Base-by-base conservation (phyloP, 2,797 vertebrate genomes). In the Dromococcyx pavoninus region DNA sequence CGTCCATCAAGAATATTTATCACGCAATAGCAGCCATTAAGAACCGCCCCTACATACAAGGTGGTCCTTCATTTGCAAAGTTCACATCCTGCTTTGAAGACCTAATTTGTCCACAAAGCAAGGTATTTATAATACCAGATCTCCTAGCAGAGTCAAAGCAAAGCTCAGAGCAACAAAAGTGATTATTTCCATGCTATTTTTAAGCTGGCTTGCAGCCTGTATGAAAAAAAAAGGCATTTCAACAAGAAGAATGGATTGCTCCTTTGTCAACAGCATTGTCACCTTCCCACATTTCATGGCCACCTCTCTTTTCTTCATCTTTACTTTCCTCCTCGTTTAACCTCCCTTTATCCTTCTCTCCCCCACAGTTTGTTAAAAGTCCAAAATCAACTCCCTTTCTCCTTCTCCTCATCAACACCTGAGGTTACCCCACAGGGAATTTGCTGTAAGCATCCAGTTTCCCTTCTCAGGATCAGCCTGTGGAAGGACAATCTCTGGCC, bases 1-100 rank as follows among this genome's bases (percentile, higher is more conserved):
- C 3, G 32, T 60, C 75, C 48, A 41, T 76, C 51, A 67, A 72
- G 89, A 88, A 75, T 17, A 88, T 92, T 85, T 69, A 90, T 76
- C 50, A 72, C 44, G 61, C 69, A 73, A 1, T 0, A 89, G 72
- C 33, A 80, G 67, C 19, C 27, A 25, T 24, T 39, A 73, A 44
- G 64, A 65, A 32, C 4, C 64, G 64, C 7, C 54, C 56, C 2
- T 7, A 48, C 17, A 11, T 5, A 15, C 21, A 27, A 54, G 32
- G 30, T 23, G 65, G 61, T 5, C 17, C 33, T 57, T 78, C 44
- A 13, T 39, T 51, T 85, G 62, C 75, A 76, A n/a, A 66, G 70
- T 13, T 88, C 78, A 77, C 19, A 9, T 19, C 61, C 69, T 91
- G 77, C 39, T 89, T 73, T 37, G 0, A 13, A 73, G 67, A n/a